Evolutionary conservation across 2,888 invertebrate genomes (phyloP).

Genomic region (Myathropa florea): DNA sequence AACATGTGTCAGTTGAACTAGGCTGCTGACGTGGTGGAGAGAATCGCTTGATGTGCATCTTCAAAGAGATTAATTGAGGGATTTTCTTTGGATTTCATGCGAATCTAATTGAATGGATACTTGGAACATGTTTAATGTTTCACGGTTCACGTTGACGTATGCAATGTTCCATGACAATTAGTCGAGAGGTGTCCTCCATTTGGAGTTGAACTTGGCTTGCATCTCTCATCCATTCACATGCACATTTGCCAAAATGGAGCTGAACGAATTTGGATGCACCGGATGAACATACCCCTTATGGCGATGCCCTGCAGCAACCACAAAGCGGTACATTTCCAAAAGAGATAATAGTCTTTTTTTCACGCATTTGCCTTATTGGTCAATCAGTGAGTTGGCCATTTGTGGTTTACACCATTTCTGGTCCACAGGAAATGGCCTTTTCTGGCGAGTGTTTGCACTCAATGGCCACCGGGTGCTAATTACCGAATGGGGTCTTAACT

Average conservation of each 20-base stretch:
- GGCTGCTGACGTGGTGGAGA: background rate
- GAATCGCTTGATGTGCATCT: conserved; percentile 7
- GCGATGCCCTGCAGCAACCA: background rate
- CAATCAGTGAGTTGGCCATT: background rate
- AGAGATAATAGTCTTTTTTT: background rate
- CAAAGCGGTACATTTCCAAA: background rate
- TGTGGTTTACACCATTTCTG: background rate
- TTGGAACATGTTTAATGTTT: background rate
- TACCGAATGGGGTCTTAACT: background rate
- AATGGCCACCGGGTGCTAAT: background rate
- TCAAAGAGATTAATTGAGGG: background rate
- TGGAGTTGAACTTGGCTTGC: background rate
- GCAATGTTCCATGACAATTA: background rate
- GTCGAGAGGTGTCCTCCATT: background rate
- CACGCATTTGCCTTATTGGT: background rate
- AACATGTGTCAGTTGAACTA: conserved; percentile 13
- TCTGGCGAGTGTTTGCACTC: background rate
- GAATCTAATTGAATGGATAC: background rate
- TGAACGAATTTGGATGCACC: background rate
- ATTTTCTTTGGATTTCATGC: background rate
- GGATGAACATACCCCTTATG: background rate
- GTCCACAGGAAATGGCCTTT: background rate
- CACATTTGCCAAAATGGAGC: too few species aligned
- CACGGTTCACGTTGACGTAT: background rate
- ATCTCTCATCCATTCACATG: background rate